Evolutionary conservation across 2,888 invertebrate genomes (phyloP), one percentile per base, ranked within the genome.

Genomic region (Synergus umbraculus): DNA sequence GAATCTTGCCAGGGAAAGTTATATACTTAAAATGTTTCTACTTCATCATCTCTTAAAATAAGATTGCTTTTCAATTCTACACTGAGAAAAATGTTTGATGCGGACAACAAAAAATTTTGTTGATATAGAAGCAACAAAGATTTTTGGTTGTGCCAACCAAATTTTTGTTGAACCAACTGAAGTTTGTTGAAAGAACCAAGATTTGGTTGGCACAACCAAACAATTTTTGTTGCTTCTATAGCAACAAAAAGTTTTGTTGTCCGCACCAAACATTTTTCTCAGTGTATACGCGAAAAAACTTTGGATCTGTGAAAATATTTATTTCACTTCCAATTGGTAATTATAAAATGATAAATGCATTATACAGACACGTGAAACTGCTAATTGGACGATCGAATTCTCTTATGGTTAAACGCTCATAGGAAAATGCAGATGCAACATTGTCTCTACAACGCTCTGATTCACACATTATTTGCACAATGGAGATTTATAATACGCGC

Each of bases 401-500:
- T 63, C 63, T 63, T 63, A 63, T 63, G 22, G 63, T 63, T 29
- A 63, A 63, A 63, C 10, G 22, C 63, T 63, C 13, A 29, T 22
- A 29, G 63, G 58, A 76, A 60, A 43, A 63, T 15, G 10, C 9
- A 12, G 58, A 63, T 44, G 65, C 67, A 65, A 22, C 67, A 66
- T 54, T 29, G 63, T 58, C 78, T 77, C 64, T 58, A 81, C 78
- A 66, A 60, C 13, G 37, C 63, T 64, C 60, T 79, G 77, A 81
- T 82, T 81, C 82, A 83, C 82, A 78, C 76, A 85, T 87, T 87
- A 88, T 90, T 89, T 88, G 88, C 86, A 85, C 89, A 88, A 87
- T 88, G 87, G 86, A 87, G 87, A 89, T 90, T 89, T 89, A 90
- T 89, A 89, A 90, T 89, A 85, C 85, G 86, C 88, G 87, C 87